These are phyloP conservation scores for Campoletis raptor DNA, from an alignment of 2,888 invertebrate genomes.

Conservation along the genomic window DNA sequence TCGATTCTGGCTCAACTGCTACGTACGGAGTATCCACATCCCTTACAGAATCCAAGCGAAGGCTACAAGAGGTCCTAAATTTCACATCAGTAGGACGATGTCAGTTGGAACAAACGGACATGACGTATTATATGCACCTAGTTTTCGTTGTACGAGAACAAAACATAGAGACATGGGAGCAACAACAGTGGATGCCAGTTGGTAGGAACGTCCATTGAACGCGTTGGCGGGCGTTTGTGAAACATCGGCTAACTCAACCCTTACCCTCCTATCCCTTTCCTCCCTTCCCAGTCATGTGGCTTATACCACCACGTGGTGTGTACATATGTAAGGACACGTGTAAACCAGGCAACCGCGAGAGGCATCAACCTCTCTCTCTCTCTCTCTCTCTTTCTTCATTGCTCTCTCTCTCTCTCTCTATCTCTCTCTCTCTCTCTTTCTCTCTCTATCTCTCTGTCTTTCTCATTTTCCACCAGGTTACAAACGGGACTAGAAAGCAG, in stretches of 20 bases:
- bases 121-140: conserved; percentile 11
- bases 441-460: conserved; percentile 16
- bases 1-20: not conserved
- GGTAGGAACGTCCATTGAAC: conserved; percentile 34
- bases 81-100: not conserved
- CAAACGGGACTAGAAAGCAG: conserved; percentile 35
- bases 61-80: conserved; percentile 3
- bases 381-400: conserved; percentile 25
- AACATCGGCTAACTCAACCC: conserved; percentile 41
- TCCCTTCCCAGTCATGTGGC: conserved; percentile 37
- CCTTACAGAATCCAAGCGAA: not conserved
- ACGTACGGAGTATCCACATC: not conserved
- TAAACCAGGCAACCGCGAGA: conserved; percentile 74
- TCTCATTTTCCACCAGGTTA: conserved; percentile 4
- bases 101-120: conserved; percentile 12
- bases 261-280: not conserved
- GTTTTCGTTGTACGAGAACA: conserved; percentile 13
- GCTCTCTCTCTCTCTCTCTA: not conserved
- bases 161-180: conserved; percentile 17
- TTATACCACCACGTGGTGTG: conserved; percentile 59
- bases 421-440: conserved; percentile 7
- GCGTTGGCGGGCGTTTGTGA: conserved; percentile 30
- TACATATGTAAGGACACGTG: conserved; percentile 74
- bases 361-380: conserved; percentile 70
- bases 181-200: conserved; percentile 25